Evolutionary conservation across 1,140 invertebrate genomes (phyloP), one percentile per base, ranked within the genome.

Genomic region (Scaptomyza hsui): DNA sequence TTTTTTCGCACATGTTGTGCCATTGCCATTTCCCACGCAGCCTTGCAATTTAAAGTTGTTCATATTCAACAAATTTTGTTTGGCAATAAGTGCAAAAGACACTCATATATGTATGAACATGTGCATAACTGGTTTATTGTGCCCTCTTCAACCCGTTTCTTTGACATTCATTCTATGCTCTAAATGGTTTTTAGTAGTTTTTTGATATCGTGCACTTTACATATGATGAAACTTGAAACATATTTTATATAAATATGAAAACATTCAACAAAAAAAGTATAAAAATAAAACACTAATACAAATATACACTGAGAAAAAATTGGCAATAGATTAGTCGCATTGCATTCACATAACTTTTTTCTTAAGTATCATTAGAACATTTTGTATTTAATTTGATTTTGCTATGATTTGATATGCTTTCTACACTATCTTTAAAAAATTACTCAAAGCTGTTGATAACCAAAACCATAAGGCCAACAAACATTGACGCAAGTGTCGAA

Each of bases 271-370:
- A 37, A 57, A 57, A 15, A 26, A n/a, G n/a, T n/a, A n/a, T 57
- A 65, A 74, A 72, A 72, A 52, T 57, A 72, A 80, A 53, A 89
- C 89, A 90, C 83, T 89, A 89, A 89, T 89, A 78, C 86, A 85
- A 85, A 73, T 73, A 75, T 78, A 90, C 80, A 86, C 75, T 81
- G 89, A 91, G 89, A 90, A 91, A 91, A 91, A 91, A 91, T 91
- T 91, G 89, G 89, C 89, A 91, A 91, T 91, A 91, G 89, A 90
- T 70, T 90, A 90, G 82, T 82, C 81, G 74, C 81, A 86, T 86
- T 64, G 47, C 52, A 72, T 68, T 68, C 56, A 70, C 70, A 60
- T 72, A 19, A 60, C 29, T 55, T 56, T 18, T 51, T 29, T 35
- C 6, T 56, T 4, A 47, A 44, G 18, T 42, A 42, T 19, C 29